phyloP scores from a whole-genome alignment of 2,113 vertebrate species.

The Ictalurus punctatus region DNA sequence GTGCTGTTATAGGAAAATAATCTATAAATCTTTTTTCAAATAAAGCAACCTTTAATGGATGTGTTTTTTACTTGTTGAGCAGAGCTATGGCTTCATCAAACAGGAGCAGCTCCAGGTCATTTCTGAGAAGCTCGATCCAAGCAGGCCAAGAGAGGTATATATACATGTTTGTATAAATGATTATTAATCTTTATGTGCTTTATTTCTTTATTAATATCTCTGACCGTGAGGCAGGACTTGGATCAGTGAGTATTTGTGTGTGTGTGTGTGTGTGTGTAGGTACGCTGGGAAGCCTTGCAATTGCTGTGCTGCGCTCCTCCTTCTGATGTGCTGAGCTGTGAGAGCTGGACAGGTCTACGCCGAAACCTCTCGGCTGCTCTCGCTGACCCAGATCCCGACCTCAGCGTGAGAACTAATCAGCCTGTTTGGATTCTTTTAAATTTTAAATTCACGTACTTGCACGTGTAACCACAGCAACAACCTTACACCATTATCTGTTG shows the following conservation, averaged over 20 bases:
- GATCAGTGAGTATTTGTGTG: neutral
- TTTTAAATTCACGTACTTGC: neutral
- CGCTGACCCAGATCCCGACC: slow-evolving; percentile 79
- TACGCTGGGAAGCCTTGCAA: slow-evolving; percentile 86
- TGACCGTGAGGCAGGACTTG: neutral
- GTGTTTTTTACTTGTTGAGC: slow-evolving; percentile 57
- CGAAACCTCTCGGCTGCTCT: slow-evolving; percentile 79
- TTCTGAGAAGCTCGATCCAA: slow-evolving; percentile 82
- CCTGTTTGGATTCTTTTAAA: neutral
- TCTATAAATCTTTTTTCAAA: neutral
- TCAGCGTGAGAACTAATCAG: slow-evolving; percentile 79
- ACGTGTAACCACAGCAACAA: neutral
- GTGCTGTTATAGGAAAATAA: neutral
- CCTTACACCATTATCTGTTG: neutral
- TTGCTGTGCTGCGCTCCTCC: slow-evolving; percentile 81
- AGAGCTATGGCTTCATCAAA: slow-evolving; percentile 92
- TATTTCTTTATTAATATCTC: neutral
- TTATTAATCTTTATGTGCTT: neutral
- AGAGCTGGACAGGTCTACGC: slow-evolving; percentile 83
- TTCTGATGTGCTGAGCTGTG: slow-evolving; percentile 87
- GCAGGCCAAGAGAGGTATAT: slow-evolving; percentile 85
- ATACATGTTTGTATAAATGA: neutral
- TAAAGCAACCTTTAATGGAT: neutral
- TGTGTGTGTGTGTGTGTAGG: slow-evolving; percentile 65
- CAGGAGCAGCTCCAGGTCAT: slow-evolving; percentile 91